Percentiles rank a stretch among this genome's conserved stretches.
These are phyloP conservation scores for Aporophyla nigra DNA, from an alignment of 2,888 invertebrate genomes.

Conservation along the genomic window DNA sequence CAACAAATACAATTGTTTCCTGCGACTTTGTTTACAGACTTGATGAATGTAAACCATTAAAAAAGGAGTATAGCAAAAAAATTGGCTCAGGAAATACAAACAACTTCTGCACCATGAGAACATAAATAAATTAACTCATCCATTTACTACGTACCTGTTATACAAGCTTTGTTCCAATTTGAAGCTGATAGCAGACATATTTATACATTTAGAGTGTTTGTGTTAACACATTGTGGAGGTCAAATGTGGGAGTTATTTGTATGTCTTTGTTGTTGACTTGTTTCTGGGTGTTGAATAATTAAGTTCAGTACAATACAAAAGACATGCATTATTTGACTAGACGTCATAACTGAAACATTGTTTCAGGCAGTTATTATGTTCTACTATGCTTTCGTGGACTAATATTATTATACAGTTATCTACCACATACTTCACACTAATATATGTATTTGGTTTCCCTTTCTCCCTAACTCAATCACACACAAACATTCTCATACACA, in stretches of 20 bases:
- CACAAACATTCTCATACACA: no score
- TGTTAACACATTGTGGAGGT: slow-evolving; percentile 55
- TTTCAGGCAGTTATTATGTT: neutral
- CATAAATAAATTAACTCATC: slow-evolving; percentile 31
- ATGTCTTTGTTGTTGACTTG: slow-evolving; percentile 30
- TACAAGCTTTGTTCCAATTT: slow-evolving; percentile 40
- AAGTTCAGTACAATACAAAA: neutral
- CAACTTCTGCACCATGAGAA: slow-evolving; percentile 23
- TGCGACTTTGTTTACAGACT: slow-evolving; percentile 18
- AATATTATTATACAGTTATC: no score
- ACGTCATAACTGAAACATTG: neutral
- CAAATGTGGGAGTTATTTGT: slow-evolving; percentile 44
- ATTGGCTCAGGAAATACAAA: slow-evolving; percentile 48
- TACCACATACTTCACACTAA: no score
- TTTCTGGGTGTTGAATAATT: slow-evolving; percentile 22
- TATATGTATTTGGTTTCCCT: no score
- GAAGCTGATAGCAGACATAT: slow-evolving; percentile 42
- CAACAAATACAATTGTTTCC: neutral
- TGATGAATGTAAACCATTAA: slow-evolving; percentile 14
- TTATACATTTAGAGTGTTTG: slow-evolving; percentile 30
- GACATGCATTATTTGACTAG: neutral
- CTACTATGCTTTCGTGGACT: no score
- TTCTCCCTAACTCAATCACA: no score
- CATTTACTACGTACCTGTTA: slow-evolving; percentile 27
- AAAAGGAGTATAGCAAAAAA: slow-evolving; percentile 23